Conservation (phyloP, 2,888 invertebrate species). For the Drosophila falleni region DNA sequence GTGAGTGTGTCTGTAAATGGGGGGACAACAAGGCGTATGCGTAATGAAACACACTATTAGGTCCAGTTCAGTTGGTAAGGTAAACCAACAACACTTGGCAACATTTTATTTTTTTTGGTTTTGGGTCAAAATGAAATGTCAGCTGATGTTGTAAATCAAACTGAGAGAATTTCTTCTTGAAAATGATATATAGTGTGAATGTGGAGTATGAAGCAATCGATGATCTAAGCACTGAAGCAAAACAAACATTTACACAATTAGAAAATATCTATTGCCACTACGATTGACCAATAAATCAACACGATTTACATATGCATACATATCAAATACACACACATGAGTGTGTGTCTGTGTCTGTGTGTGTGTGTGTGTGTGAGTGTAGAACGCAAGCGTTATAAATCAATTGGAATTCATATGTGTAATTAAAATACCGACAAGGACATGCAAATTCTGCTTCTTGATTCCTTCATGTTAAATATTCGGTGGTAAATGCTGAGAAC, state of each 20-base stretch:
- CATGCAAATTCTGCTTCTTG: conserved; percentile 19
- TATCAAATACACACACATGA: background rate
- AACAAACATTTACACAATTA: conserved; percentile 57
- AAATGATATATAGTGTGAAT: conserved; percentile 30
- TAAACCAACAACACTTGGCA: conserved; percentile 41
- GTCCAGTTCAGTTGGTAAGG: conserved; percentile 11
- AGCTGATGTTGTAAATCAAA: conserved; percentile 36
- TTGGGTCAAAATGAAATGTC: conserved; percentile 23
- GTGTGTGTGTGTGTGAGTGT: too few species aligned
- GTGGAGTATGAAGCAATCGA: conserved; percentile 29
- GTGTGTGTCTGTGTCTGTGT: too few species aligned
- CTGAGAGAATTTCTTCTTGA: conserved; percentile 8
- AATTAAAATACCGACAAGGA: conserved; percentile 45
- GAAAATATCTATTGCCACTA: conserved; percentile 37
- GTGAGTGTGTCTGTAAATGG: background rate
- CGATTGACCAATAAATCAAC: conserved; percentile 49
- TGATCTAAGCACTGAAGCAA: conserved; percentile 34
- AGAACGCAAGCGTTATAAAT: conserved; percentile 41
- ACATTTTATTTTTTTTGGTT: background rate
- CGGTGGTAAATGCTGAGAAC: background rate
- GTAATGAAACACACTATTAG: conserved; percentile 33
- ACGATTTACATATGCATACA: conserved; percentile 35
- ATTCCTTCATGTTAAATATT: conserved; percentile 1
- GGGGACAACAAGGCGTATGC: conserved; percentile 40
- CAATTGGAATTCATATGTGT: conserved; percentile 42